Base-by-base conservation (phyloP, 2,113 vertebrate species). In the Pholis gunnellus region DNA sequence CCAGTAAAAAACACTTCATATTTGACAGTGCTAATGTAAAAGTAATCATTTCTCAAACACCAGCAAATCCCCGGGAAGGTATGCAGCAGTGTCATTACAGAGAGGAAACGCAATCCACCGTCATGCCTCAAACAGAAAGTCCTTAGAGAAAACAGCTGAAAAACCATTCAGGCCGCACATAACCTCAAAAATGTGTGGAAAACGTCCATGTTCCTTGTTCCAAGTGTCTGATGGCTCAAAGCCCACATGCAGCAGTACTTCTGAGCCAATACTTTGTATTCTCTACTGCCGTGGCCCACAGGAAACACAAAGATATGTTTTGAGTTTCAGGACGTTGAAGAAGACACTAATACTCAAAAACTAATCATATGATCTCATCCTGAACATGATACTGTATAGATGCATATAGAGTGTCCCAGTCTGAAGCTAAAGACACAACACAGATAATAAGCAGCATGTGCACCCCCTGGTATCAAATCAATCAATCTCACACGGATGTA, bases 81-180 rank as follows among this genome's bases (percentile, higher is more conserved):
- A 74, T 46, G 54, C 65, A 65, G 75, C 60, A 71, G 60, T 50
- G 57, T 88, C 71, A 69, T 88, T 88, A 88, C 75, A 79, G 75
- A 83, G 61, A 83, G 52, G 66, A 73, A 87, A 83, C 22, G 9
- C 82, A 79, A 92, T 87, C 86, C 88, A 87, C 81, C 22, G 69
- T 84, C 83, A 88, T 82, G 82, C 76, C 81, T 82, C 63, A 69
- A 87, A 86, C 81, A 80, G 65, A 72, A 54, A 72, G 59, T 81
- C 91, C 88, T 74, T 9, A 3, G 90, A 86, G 90, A 87, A 81
- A 91, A 93, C 88, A 91, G 90, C 89, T 92, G 88, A 91, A 91
- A 92, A 92, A 92, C 68, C 75, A 93, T 92, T 89, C 56, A 76
- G 74, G 72, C 76, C 78, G 74, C 63, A 77, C 48, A 83, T 36